Evolutionary conservation across 2,113 vertebrate genomes (phyloP).

Genomic region (Picathartes gymnocephalus): DNA sequence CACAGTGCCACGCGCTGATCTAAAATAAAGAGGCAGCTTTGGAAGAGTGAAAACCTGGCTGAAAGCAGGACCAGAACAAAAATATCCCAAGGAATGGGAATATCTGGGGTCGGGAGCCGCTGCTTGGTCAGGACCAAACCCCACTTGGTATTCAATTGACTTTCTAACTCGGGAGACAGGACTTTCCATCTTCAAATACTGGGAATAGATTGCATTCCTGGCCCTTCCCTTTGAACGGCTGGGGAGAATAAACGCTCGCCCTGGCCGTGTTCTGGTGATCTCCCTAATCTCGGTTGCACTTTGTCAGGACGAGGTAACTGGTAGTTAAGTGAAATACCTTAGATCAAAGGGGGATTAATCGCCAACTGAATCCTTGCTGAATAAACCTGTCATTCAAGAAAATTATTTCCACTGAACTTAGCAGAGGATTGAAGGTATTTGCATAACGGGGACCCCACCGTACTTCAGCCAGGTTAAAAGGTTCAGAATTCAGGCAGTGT

Average conservation of each 20-base stretch:
- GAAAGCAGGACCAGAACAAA: background rate
- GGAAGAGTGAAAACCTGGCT: background rate
- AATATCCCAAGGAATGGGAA: background rate
- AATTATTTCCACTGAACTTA: conserved; percentile 88
- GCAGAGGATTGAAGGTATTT: conserved; percentile 83
- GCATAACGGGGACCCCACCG: conserved; percentile 81
- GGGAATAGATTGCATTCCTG: conserved; percentile 78
- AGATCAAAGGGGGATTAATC: conserved; percentile 90
- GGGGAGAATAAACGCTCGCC: conserved; percentile 73
- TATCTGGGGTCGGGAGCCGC: background rate
- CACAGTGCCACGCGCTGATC: background rate
- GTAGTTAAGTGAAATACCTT: conserved; percentile 87
- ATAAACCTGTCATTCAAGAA: conserved; percentile 90
- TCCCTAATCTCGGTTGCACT: conserved; percentile 84
- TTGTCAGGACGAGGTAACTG: conserved; percentile 86
- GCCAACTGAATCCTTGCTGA: conserved; percentile 83
- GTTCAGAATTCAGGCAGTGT: conserved; percentile 81
- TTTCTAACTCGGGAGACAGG: conserved; percentile 77
- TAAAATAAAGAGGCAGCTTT: background rate
- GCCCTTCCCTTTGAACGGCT: conserved; percentile 73
- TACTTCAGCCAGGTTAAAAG: conserved; percentile 87
- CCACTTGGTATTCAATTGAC: conserved; percentile 77
- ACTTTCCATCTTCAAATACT: conserved; percentile 77
- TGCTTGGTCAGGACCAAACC: conserved; percentile 32
- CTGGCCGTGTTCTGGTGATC: conserved; percentile 76